Evolutionary conservation across 1,140 invertebrate species (phyloP).

Genomic region (Hyles euphorbiae): DNA sequence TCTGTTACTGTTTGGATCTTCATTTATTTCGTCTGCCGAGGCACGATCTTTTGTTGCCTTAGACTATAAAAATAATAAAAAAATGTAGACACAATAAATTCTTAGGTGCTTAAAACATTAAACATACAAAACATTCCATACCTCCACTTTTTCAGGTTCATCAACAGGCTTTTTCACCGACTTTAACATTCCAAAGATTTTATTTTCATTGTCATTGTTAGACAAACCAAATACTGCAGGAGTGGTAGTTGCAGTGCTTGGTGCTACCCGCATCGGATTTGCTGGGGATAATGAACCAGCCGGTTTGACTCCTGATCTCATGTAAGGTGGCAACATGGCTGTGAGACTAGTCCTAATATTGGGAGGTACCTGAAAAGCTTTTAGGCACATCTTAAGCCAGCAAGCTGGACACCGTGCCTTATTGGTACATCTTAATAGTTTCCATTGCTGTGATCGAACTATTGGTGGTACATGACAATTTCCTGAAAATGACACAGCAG

Average conservation of each 20-base stretch:
- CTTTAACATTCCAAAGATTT: slow-evolving; percentile 49
- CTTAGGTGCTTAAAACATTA: slow-evolving; percentile 1
- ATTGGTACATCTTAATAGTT: slow-evolving; percentile 81
- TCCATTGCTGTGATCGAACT: slow-evolving; percentile 83
- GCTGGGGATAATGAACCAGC: slow-evolving; percentile 37
- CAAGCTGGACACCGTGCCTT: slow-evolving; percentile 88
- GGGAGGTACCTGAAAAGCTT: slow-evolving; percentile 85
- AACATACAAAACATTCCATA: slow-evolving; percentile 16
- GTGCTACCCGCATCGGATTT: slow-evolving; percentile 45
- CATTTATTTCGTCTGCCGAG: slow-evolving; percentile 36
- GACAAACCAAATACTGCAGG: slow-evolving; percentile 46
- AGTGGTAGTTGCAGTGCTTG: slow-evolving; percentile 30
- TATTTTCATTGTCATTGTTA: slow-evolving; percentile 52
- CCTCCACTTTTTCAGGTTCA: slow-evolving; percentile 54
- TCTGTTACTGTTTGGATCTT: slow-evolving; percentile 53
- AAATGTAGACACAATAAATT: not conserved
- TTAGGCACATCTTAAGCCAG: slow-evolving; percentile 90
- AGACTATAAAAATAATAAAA: slow-evolving; percentile 32
- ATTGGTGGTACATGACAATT: slow-evolving; percentile 83
- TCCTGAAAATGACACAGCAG: slow-evolving; percentile 45
- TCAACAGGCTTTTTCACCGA: slow-evolving; percentile 43
- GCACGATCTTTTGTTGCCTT: slow-evolving; percentile 45
- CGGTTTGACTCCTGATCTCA: slow-evolving; percentile 53
- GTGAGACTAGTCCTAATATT: slow-evolving; percentile 79
- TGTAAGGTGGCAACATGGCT: slow-evolving; percentile 78